phyloP scores from a whole-genome alignment of 2,797 vertebrate genomes.

The Merluccius polli region DNA sequence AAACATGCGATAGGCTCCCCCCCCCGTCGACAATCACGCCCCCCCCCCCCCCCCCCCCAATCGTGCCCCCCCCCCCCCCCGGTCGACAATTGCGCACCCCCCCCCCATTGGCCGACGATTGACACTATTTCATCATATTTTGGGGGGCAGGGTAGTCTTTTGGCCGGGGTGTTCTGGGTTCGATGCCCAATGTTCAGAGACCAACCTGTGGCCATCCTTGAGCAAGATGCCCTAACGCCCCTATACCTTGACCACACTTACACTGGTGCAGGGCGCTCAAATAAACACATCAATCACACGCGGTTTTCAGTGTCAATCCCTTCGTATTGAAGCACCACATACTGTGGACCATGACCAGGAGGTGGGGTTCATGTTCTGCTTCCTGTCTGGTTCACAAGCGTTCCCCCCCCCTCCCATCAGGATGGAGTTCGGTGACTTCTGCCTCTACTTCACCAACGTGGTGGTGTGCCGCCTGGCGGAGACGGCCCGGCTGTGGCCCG shows the following conservation, averaged over 20 bases:
- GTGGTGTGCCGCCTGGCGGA: conserved; percentile 77
- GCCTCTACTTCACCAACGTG: conserved; percentile 77
- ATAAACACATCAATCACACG: no score
- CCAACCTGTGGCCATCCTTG: neutral
- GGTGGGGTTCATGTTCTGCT: neutral
- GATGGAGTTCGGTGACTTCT: conserved; percentile 82
- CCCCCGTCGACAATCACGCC: no score
- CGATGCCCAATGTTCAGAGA: neutral
- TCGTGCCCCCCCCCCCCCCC: no score
- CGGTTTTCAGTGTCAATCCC: neutral
- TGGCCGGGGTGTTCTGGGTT: neutral
- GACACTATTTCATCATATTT: neutral
- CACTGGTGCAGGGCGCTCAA: no score
- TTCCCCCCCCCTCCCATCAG: conserved; percentile 40
- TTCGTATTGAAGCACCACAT: neutral
- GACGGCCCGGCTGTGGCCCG: conserved; percentile 65
- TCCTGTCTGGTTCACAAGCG: neutral
- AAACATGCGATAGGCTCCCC: no score
- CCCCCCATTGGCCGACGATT: no score
- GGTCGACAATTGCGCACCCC: no score
- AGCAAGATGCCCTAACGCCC: neutral
- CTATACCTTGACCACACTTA: neutral
- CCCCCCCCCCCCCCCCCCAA: no score
- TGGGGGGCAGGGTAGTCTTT: neutral
- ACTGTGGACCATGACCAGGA: neutral